A percentile compares a stretch with the other conserved stretches of the same genome.
Evolutionary conservation across 2,888 invertebrate species (phyloP).

Genomic region (Molorchus minor): DNA sequence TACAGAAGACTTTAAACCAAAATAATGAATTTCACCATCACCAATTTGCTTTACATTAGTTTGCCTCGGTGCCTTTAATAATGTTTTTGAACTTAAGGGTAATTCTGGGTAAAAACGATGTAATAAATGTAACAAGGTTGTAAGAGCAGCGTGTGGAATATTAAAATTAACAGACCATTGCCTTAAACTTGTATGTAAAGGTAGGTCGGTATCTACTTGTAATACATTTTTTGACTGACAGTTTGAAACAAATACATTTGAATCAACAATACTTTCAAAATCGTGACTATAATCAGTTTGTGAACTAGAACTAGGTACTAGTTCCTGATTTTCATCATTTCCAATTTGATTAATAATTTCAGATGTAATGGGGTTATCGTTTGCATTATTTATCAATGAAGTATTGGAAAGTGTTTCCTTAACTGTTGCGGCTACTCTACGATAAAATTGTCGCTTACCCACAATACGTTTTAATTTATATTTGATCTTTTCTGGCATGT

Average conservation of each 20-base stretch:
- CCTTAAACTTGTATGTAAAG: background rate
- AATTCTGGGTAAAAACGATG: background rate
- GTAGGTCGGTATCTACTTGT: background rate
- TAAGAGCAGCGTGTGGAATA: background rate
- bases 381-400: background rate
- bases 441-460: background rate
- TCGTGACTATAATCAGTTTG: background rate
- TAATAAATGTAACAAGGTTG: background rate
- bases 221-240: background rate
- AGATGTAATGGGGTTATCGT: background rate
- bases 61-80: too few species aligned
- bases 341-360: background rate
- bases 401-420: background rate
- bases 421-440: background rate
- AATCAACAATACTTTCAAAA: too few species aligned
- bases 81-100: too few species aligned
- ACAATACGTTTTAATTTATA: background rate
- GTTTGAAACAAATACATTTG: background rate
- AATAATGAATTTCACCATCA: background rate
- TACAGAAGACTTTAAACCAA: background rate
- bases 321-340: constrained; percentile 1
- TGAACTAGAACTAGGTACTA: background rate
- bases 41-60: background rate
- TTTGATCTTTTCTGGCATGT: too few species aligned
- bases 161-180: background rate